Evolutionary conservation across 2,113 vertebrate species (phyloP).

Genomic region (Otis tarda): DNA sequence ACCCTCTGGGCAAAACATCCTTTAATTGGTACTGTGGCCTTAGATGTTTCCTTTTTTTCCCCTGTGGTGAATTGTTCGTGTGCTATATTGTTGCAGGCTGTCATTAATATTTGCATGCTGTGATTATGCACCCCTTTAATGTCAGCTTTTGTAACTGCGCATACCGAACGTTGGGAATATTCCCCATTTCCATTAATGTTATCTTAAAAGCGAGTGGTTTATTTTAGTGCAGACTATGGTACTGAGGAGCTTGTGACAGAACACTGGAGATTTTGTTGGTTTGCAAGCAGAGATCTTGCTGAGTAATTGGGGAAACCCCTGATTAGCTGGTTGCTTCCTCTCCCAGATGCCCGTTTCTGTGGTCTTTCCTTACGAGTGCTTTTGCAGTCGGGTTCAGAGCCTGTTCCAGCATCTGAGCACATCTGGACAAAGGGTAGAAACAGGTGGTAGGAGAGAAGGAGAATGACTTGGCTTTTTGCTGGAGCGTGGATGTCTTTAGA

Average conservation of each 20-base stretch:
- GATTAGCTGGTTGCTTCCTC: neutral
- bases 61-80: neutral
- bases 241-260: neutral
- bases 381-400: fast-evolving
- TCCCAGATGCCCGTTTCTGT: neutral
- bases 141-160: neutral
- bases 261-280: neutral
- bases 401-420: neutral
- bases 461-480: neutral
- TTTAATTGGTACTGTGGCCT: slow-evolving; percentile 34
- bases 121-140: slow-evolving; percentile 24
- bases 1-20: slow-evolving; percentile 59
- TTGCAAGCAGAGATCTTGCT: neutral
- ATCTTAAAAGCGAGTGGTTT: neutral
- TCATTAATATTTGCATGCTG: slow-evolving; percentile 36
- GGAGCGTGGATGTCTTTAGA: neutral
- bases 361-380: neutral
- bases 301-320: neutral
- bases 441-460: neutral
- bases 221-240: neutral
- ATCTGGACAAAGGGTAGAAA: neutral
- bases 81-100: neutral
- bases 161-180: neutral
- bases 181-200: neutral
- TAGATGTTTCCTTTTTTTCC: slow-evolving; percentile 49